These are phyloP conservation scores for Deroplatys truncata DNA, from an alignment of 2,888 invertebrate genomes.

Conservation along the genomic window DNA sequence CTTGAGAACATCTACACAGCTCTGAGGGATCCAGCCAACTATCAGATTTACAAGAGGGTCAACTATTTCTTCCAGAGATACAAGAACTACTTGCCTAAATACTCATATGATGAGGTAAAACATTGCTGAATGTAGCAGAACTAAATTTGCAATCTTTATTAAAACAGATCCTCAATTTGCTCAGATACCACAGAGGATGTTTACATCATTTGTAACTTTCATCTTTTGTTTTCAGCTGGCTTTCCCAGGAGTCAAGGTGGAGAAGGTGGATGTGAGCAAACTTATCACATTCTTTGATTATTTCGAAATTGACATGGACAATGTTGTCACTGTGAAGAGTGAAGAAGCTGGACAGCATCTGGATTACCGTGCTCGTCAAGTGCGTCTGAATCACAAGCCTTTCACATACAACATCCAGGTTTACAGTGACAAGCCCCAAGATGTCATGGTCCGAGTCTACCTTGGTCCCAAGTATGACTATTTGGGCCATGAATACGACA, in stretches of 20 bases:
- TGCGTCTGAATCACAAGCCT: constrained; percentile 65
- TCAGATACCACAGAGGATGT: constrained; percentile 5
- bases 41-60: constrained; percentile 56
- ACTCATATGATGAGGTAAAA: constrained; percentile 54
- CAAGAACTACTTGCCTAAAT: constrained; percentile 56
- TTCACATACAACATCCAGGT: constrained; percentile 60
- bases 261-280: constrained; percentile 60
- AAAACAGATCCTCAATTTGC: neutral
- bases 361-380: constrained; percentile 59
- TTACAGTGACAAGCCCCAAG: constrained; percentile 53
- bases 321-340: constrained; percentile 51
- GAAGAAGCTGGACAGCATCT: constrained; percentile 43
- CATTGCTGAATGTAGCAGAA: constrained; percentile 19
- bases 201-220: constrained; percentile 25
- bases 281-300: constrained; percentile 67
- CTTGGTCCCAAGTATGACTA: constrained; percentile 66
- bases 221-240: constrained; percentile 41
- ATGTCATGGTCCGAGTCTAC: constrained; percentile 61
- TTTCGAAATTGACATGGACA: constrained; percentile 61
- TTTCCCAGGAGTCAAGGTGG: constrained; percentile 57
- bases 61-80: constrained; percentile 52
- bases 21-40: constrained; percentile 70
- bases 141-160: neutral
- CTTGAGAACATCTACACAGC: constrained; percentile 61
- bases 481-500: constrained; percentile 48